Evolutionary conservation across 2,888 invertebrate genomes (phyloP), one percentile per base, ranked within the genome.

Genomic region (Anoncus sp.): DNA sequence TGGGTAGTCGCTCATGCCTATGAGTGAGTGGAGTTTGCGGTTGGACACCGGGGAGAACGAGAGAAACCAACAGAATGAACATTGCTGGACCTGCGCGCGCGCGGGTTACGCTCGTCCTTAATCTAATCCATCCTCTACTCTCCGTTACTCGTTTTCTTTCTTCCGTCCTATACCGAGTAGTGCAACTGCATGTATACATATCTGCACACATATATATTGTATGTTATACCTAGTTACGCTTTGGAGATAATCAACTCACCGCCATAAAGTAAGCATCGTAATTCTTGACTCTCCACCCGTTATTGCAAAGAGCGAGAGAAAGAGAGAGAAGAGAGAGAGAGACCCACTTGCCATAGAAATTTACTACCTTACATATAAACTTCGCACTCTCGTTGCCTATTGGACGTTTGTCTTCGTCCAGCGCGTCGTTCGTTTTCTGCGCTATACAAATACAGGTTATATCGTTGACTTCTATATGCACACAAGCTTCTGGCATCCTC

Each of bases 341-440:
- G 75, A 31, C 18, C 67, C 49, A 79, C 72, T 75, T 79, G 78
- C 75, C 77, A 73, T 72, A 82, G 79, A 79, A 82, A 82, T 81
- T 82, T 71, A 81, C 80, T 69, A 66, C 77, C 79, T 77, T 69
- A 53, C 43, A 60, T 67, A 71, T 57, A 74, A 65, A 55, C 53
- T 57, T 67, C 60, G 75, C 74, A 67, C 71, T 67, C 63, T 47
- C 71, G 80, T 75, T 75, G 72, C 75, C 81, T 71, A 82, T 81
- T 73, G 80, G 69, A 79, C 81, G 79, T 82, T 82, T 81, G 82
- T 80, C 80, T 82, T 81, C 80, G 82, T 81, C 79, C 24, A 24
- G 43, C 70, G 78, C 31, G 22, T 40, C 12, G 51, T 78, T 71
- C 72, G 63, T 65, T 73, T 78, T 81, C 71, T 31, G 31, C 74